Conservation (phyloP, 2,888 invertebrate species). For the Apeira syringaria region DNA sequence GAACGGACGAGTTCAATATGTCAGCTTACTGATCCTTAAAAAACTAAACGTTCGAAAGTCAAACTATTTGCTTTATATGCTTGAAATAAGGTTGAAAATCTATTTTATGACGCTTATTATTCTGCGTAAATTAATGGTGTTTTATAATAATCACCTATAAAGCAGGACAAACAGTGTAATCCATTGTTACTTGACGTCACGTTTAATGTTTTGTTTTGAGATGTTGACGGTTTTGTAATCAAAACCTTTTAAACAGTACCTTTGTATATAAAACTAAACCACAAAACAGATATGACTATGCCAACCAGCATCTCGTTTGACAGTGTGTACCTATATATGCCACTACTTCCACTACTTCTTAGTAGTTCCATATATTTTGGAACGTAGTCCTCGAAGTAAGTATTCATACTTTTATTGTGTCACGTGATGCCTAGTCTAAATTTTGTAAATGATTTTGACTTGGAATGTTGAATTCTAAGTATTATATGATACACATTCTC, state of each 20-base stretch:
- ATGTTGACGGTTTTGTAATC: constrained; percentile 36
- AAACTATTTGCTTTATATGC: constrained; percentile 33
- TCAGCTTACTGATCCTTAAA: constrained; percentile 45
- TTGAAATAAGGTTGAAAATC: constrained; percentile 40
- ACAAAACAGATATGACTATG: too few species aligned
- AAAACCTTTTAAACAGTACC: constrained; percentile 21
- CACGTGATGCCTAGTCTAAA: too few species aligned
- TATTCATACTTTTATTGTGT: too few species aligned
- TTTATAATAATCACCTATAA: constrained; percentile 45
- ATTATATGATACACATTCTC: too few species aligned
- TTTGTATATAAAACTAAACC: too few species aligned
- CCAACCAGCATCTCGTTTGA: too few species aligned
- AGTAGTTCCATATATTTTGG: too few species aligned
- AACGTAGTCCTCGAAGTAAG: too few species aligned
- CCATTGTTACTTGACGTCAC: constrained; percentile 47
- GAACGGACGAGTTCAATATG: constrained; percentile 35
- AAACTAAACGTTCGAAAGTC: constrained; percentile 34
- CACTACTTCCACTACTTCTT: too few species aligned
- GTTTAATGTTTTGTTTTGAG: constrained; percentile 40
- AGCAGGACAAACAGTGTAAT: constrained; percentile 45
- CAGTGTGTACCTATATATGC: too few species aligned
- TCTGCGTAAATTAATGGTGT: constrained; percentile 36
- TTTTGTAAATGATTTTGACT: too few species aligned
- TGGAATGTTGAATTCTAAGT: too few species aligned
- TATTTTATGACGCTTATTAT: constrained; percentile 18